Conservation (phyloP, 1,140 invertebrate genomes). For the Wasmannia auropunctata region DNA sequence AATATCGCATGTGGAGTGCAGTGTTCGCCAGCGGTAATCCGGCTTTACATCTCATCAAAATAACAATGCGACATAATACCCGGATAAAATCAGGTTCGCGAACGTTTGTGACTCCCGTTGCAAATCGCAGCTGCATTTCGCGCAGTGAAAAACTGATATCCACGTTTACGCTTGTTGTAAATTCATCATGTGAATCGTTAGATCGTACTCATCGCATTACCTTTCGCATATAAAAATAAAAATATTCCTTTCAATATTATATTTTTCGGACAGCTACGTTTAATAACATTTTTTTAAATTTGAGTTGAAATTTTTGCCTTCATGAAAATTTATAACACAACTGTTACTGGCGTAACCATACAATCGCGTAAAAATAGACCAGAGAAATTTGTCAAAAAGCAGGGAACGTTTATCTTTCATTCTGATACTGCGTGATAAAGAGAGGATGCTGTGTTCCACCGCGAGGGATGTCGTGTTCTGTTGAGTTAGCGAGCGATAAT, state of each 20-base stretch:
- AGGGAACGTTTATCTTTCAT: not conserved
- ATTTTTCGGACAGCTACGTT: not conserved
- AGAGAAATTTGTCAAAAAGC: not conserved
- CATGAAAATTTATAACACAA: not conserved
- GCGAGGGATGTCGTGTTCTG: not conserved
- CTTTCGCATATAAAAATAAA: conserved; percentile 21
- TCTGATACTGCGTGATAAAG: not conserved
- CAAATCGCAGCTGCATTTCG: conserved; percentile 30
- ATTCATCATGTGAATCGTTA: conserved; percentile 24
- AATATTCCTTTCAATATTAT: not conserved
- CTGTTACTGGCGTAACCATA: not conserved
- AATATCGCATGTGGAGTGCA: conserved; percentile 40
- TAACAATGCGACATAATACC: conserved; percentile 66
- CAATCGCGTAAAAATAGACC: not conserved
- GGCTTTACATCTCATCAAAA: conserved; percentile 71
- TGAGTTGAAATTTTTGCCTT: not conserved
- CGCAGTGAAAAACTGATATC: conserved; percentile 39
- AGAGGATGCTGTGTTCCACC: not conserved
- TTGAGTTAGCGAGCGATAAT: conserved; percentile 44
- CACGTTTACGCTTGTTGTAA: conserved; percentile 10
- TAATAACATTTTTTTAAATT: not conserved
- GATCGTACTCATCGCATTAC: not conserved
- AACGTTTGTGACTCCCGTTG: conserved; percentile 25
- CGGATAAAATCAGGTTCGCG: conserved; percentile 53
- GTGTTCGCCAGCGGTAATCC: conserved; percentile 65